Percentiles rank a stretch among this genome's conserved stretches.
These are phyloP conservation scores for Turdus rufiventris DNA, from an alignment of 2,113 vertebrate genomes.

Conservation along the genomic window DNA sequence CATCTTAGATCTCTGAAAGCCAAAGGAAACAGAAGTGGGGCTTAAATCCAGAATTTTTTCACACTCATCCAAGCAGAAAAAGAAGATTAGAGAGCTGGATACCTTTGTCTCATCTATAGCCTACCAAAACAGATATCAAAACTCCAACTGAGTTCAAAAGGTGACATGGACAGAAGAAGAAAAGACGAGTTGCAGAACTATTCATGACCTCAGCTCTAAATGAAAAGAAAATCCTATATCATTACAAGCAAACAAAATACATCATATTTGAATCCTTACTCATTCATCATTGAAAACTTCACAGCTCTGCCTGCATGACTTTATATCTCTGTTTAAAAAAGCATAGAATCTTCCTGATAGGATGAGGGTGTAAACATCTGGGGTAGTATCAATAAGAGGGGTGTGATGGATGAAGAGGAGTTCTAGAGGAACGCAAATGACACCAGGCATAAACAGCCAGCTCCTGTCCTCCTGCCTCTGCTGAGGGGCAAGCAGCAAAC, in stretches of 20 bases:
- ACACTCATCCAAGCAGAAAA: neutral
- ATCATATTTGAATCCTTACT: neutral
- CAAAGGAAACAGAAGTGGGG: neutral
- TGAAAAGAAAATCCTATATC: neutral
- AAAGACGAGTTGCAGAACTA: neutral
- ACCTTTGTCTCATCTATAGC: conserved; percentile 2
- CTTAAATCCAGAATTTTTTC: neutral
- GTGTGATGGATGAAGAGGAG: neutral
- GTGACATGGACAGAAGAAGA: neutral
- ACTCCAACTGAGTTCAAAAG: neutral
- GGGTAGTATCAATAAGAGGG: rapidly evolving
- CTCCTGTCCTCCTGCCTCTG: neutral
- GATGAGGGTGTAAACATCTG: rapidly evolving
- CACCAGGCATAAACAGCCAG: neutral
- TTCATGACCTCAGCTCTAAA: neutral
- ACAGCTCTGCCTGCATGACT: neutral
- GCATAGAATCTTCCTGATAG: neutral
- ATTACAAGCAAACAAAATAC: neutral
- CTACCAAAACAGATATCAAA: neutral
- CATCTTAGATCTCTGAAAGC: neutral
- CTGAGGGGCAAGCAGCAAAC: neutral
- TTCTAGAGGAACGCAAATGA: neutral
- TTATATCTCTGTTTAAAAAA: neutral
- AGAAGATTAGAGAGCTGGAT: neutral
- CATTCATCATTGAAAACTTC: neutral